phyloP scores from a whole-genome alignment of 2,113 vertebrate genomes.

The Rhabdornis inornatus region DNA sequence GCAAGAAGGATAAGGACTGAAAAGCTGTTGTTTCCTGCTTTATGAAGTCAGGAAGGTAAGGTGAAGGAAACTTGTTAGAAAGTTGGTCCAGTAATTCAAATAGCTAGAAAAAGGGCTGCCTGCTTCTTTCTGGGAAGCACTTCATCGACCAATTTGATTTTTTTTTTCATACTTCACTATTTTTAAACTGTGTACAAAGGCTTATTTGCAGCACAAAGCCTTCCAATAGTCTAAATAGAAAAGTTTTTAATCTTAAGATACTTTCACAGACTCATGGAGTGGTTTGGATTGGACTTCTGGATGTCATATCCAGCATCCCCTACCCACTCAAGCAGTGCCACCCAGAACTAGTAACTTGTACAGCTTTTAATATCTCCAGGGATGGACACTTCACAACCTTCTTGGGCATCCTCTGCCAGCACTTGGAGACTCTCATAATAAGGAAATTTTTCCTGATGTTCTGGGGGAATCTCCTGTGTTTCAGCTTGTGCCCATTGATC shows the following conservation, averaged over 20 bases:
- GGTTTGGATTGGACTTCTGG: neutral
- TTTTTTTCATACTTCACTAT: neutral
- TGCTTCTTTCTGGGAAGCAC: neutral
- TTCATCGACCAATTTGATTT: neutral
- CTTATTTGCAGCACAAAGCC: neutral
- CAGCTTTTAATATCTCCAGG: neutral
- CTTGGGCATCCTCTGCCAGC: neutral
- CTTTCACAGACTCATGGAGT: neutral
- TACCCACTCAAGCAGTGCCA: neutral
- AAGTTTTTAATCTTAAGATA: neutral
- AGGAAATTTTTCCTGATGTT: neutral
- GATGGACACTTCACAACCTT: neutral
- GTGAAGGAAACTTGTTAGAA: neutral
- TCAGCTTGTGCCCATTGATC: neutral
- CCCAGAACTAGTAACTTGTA: neutral
- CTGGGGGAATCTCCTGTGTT: neutral
- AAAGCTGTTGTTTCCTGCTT: neutral
- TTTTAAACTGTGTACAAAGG: neutral
- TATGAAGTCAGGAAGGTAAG: neutral
- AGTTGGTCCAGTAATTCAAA: neutral
- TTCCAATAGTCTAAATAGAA: neutral
- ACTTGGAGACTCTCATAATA: neutral
- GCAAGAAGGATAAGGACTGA: neutral
- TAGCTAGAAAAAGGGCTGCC: neutral
- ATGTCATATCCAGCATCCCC: accelerated